A percentile compares a stretch with the other conserved stretches of the same genome.
phyloP scores from a whole-genome alignment of 1,140 invertebrate genomes.

The Zaprionus camerounensis region DNA sequence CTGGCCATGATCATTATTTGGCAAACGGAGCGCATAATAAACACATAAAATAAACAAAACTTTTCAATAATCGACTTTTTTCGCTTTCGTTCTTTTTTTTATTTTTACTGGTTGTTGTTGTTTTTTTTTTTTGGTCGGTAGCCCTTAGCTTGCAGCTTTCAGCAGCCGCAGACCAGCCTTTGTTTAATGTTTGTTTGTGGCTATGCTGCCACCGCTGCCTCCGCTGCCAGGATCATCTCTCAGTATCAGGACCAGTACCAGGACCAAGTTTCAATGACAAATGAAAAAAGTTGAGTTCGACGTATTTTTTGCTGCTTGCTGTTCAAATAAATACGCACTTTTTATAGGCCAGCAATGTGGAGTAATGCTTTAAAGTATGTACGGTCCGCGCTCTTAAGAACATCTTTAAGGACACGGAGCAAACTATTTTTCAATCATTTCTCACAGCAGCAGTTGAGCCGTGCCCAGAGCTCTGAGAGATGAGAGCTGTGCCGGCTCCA shows the following conservation, averaged over 20 bases:
- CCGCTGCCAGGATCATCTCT: constrained; percentile 11
- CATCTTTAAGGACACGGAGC: constrained; percentile 52
- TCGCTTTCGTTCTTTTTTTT: constrained; percentile 17
- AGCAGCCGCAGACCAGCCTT: constrained; percentile 45
- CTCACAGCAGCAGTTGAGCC: constrained; percentile 2
- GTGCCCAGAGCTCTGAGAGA: constrained; percentile 10
- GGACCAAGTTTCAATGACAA: constrained; percentile 81
- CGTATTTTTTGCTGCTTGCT: constrained; percentile 31
- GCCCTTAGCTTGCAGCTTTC: constrained; percentile 9
- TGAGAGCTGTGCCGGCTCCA: constrained; percentile 33
- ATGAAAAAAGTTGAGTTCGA: constrained; percentile 72
- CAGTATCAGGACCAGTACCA: constrained; percentile 30
- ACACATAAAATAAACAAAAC: constrained; percentile 83
- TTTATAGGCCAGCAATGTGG: constrained; percentile 63
- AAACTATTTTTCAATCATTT: constrained; percentile 70
- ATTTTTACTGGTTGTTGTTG: constrained; percentile 8
- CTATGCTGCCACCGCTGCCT: constrained; percentile 23
- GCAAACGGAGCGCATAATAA: constrained; percentile 82
- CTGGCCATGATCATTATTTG: constrained; percentile 83
- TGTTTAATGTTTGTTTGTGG: constrained; percentile 78
- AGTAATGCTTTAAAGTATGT: constrained; percentile 40
- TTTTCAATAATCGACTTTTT: constrained; percentile 83
- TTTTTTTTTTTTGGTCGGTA: neutral
- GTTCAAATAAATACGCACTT: constrained; percentile 75
- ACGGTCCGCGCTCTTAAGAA: constrained; percentile 26